phyloP scores from a whole-genome alignment of 2,113 vertebrate species.

The Burhinus bistriatus region DNA sequence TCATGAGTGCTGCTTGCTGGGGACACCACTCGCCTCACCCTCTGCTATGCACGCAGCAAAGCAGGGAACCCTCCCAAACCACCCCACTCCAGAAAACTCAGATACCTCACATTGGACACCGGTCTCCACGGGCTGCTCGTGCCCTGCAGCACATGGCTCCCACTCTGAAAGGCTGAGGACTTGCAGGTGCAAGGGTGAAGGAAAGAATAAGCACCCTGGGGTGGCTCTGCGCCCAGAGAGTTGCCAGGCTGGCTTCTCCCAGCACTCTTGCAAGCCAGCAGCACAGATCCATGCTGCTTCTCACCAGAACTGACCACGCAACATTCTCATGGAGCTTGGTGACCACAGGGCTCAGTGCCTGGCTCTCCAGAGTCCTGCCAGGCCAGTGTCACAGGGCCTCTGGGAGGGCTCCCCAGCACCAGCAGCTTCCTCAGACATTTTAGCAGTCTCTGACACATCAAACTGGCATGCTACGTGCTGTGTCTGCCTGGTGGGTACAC shows the following conservation, averaged over 20 bases:
- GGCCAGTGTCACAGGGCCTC: neutral
- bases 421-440: neutral
- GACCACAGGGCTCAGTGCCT: neutral
- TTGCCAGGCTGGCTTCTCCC: neutral
- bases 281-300: neutral
- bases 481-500: neutral
- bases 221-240: neutral
- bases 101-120: neutral
- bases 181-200: neutral
- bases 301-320: neutral
- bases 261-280: neutral
- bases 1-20: rapidly evolving
- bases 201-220: neutral
- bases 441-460: neutral
- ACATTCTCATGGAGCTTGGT: neutral
- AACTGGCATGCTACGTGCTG: neutral
- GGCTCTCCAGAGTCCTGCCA: neutral
- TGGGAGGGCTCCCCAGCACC: neutral
- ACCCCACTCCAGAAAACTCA: neutral
- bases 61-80: neutral
- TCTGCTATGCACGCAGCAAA: neutral
- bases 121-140: neutral
- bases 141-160: neutral
- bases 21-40: neutral
- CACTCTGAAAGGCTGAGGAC: neutral